Base-by-base conservation (phyloP, 1,140 invertebrate species). In the Bombus sylvicola region DNA sequence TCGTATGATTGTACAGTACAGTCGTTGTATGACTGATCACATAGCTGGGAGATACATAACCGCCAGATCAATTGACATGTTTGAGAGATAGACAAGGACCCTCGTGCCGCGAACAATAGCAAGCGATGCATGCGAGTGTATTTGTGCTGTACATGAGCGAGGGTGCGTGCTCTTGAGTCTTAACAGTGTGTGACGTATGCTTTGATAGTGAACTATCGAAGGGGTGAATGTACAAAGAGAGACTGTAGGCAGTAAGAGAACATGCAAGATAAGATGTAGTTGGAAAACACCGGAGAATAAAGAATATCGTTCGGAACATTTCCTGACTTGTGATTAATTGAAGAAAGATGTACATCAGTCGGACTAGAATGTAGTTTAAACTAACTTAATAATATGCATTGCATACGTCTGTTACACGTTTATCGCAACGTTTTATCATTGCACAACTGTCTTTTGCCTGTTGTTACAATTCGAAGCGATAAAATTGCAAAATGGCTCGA, bases 181-280 rank as follows among this genome's bases (percentile, higher is more conserved):
- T 59, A 57, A 81, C 25, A 73, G 47, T 34, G 68, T 53, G 66
- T 41, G 69, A 71, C 31, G 43, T 53, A 41, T 43, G 64, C 66
- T 72, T 72, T 81, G 78, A 72, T 57, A 57, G 34, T 25, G n/a
- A 43, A 39, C 15, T 18, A 31, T 81, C 66, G 64, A 84, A 47
- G 53, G 75, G 28, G 15, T 10, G 31, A 80, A 31, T 2, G 18
- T 37, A 41, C 12, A 39, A 8, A 3, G 25, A 3, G 68, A 28
- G 68, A 34, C 1, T 8, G 59, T 18, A 37, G n/a, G 57, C 43
- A 71, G n/a, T 18, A 18, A 43, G 37, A 69, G 68, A 39, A 13
- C 22, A 41, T 9, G 8, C 22, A 2, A 66, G 71, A 22, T 47
- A 59, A 81, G 22, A 15, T 18, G 34, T 25, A 39, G 6, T 39